Conservation (phyloP, 1,140 invertebrate species). For the Cyclina sinensis region DNA sequence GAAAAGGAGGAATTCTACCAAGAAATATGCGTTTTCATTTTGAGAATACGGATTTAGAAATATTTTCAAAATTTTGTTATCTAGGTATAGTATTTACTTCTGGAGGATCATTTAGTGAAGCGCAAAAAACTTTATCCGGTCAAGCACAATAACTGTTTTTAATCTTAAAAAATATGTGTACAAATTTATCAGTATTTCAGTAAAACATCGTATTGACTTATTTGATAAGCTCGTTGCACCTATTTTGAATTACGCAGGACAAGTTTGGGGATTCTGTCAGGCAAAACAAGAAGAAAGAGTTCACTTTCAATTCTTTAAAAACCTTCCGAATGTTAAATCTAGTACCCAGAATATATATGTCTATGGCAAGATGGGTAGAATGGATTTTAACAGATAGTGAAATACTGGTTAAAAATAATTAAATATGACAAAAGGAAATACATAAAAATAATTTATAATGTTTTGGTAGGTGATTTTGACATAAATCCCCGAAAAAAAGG, state of each 20-base stretch:
- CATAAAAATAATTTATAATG: background rate
- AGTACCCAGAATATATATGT: slow-evolving; percentile 34
- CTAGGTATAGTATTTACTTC: background rate
- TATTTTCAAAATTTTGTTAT: slow-evolving; percentile 1
- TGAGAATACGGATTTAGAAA: background rate
- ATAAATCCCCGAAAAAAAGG: background rate
- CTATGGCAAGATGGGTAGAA: slow-evolving; percentile 17
- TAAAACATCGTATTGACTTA: background rate
- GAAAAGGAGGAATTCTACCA: background rate
- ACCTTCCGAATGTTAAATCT: background rate
- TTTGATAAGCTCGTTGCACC: slow-evolving; percentile 43
- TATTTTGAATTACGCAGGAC: slow-evolving; percentile 22
- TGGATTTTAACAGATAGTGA: background rate
- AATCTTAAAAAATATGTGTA: background rate
- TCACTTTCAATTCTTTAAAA: background rate
- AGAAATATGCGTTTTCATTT: slow-evolving; percentile 8
- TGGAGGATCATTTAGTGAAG: slow-evolving; percentile 11
- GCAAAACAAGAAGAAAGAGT: background rate
- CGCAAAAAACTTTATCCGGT: background rate
- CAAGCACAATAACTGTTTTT: background rate
- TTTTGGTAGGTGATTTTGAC: background rate
- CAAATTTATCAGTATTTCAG: background rate
- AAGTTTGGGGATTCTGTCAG: background rate
- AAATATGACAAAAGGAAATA: too few species aligned
- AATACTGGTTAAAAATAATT: too few species aligned